A percentile compares a stretch with the other conserved stretches of the same genome.
Conservation (phyloP, 2,113 vertebrate species). For the Rhea americana region DNA sequence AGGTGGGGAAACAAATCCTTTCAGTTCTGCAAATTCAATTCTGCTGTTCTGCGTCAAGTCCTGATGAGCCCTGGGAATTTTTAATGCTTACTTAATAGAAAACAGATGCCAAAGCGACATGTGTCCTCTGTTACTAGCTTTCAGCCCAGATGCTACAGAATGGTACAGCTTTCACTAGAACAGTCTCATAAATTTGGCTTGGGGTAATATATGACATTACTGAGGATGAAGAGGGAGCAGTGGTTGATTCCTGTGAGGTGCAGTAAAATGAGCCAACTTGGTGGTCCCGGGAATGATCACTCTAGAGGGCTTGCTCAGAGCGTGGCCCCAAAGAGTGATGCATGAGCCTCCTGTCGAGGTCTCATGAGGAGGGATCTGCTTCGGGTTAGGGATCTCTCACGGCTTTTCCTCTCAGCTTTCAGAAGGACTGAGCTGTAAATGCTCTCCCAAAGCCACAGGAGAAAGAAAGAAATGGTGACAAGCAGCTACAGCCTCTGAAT, state of each 20-base stretch:
- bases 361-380: rapidly evolving
- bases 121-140: background rate
- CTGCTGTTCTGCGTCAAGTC: background rate
- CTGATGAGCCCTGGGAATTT: background rate
- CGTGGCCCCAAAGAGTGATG: background rate
- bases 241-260: rapidly evolving
- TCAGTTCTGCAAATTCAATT: background rate
- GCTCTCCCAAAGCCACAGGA: background rate
- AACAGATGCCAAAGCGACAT: background rate
- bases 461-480: background rate
- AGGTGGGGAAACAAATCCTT: background rate
- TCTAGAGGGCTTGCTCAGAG: background rate
- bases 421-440: background rate
- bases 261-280: too few species aligned
- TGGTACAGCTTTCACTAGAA: background rate
- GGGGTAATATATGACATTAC: rapidly evolving
- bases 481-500: background rate
- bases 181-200: background rate
- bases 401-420: background rate
- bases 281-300: background rate
- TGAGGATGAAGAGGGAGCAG: background rate
- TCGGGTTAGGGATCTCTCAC: background rate
- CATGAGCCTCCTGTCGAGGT: background rate
- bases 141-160: background rate
- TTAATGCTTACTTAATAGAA: constrained; percentile 37